Evolutionary conservation across 2,113 vertebrate species (phyloP), one percentile per base, ranked within the genome.

Genomic region (Smithornis capensis): DNA sequence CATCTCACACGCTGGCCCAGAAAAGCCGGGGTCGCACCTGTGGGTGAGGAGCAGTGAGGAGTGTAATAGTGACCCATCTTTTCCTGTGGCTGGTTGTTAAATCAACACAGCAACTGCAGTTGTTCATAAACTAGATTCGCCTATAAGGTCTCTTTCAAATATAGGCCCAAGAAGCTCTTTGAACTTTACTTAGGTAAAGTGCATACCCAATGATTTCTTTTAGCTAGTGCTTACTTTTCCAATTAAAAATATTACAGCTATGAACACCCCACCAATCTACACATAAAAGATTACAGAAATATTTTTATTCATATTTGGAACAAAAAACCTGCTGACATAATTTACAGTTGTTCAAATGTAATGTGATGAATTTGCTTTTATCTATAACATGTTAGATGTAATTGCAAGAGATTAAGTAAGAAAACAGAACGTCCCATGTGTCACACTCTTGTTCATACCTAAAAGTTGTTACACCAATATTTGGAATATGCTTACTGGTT

Each of bases 21-120:
- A 99, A 96, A 99, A 99, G 11, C 99, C 99, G 0, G 99, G 99
- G 89, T 99, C 99, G 33, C 99, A 99, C 95, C 99, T 99, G 97
- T 0, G 3, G 84, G 53, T 10, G 59, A 76, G 42, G 89, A 22
- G 73, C 14, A 27, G 49, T 6, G 29, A 70, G 73, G 35, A 55
- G 47, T 0, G 5, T 12, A 7, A 3, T 47, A 69, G 44, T 35
- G 37, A n/a, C 18, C 19, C 22, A 1, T 6, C 59, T 52, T 52
- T 42, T 35, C 25, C 22, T 21, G 24, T 3, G 22, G 11, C 3
- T 70, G 27, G 9, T 1, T 65, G 22, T 12, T 49, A 55, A 64
- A 4, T 23, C 19, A 37, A 7, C 4, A 4, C 0, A 3, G 40
- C 5, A 31, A 29, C 27, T 57, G 60, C 44, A 56, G 62, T 1